Evolutionary conservation across 2,797 vertebrate genomes (phyloP).

Genomic region (Avahi laniger): DNA sequence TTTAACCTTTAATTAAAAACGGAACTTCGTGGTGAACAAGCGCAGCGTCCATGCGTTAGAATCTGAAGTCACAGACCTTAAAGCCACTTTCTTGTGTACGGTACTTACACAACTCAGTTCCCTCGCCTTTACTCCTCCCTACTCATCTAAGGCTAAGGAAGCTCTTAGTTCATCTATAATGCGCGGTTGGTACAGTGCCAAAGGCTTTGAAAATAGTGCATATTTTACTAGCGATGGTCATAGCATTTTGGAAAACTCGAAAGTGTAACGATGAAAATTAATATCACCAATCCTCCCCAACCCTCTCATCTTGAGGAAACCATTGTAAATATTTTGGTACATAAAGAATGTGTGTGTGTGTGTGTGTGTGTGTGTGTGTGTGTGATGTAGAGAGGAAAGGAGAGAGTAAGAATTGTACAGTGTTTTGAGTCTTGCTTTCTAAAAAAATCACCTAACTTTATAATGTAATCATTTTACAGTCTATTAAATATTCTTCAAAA

Average conservation of each 20-base stretch:
- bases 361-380: background rate
- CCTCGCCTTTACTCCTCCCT: background rate
- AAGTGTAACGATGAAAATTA: background rate
- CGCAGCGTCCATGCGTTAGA: background rate
- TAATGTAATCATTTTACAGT: slow-evolving; percentile 3
- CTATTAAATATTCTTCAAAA: slow-evolving; percentile 11
- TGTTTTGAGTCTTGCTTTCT: background rate
- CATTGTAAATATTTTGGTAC: background rate
- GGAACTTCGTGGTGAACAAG: background rate
- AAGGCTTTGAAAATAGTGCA: background rate
- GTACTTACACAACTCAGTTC: background rate
- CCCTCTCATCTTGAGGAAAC: background rate
- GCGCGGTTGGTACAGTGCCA: background rate
- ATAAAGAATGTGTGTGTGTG: background rate
- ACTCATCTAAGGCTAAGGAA: background rate
- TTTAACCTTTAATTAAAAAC: background rate
- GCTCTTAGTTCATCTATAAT: background rate
- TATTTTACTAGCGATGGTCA: background rate
- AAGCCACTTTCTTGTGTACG: background rate
- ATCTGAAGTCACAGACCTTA: background rate
- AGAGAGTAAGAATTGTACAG: background rate
- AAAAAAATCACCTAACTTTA: background rate
- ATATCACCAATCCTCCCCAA: background rate
- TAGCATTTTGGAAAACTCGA: background rate
- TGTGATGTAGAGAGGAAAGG: background rate